Evolutionary conservation across 2,113 vertebrate genomes (phyloP), one percentile per base, ranked within the genome.

Genomic region (Miniopterus natalensis): DNA sequence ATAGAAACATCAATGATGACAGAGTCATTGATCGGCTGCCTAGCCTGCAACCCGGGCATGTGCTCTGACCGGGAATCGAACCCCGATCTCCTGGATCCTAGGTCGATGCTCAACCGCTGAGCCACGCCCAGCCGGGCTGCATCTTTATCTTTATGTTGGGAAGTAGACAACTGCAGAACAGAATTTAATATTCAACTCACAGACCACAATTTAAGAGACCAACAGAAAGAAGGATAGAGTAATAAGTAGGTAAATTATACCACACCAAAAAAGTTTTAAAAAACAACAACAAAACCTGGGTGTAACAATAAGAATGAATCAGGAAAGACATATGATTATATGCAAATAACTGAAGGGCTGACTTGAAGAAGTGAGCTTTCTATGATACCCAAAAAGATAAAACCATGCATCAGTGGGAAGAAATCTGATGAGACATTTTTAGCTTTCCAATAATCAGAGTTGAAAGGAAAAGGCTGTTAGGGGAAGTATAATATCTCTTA

Each of bases 311-410:
- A 77, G 53, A 20, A 78, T 21, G n/a, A 70, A 51, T 31, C 21
- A 78, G 20, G 14, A 68, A 40, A 94, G 61, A 61, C 27, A 71
- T 53, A 65, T 29, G 42, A 8, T 78, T 78, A 70, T 15, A 71
- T 12, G 45, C 29, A 42, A 87, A 61, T 74, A 75, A 81, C 15
- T 36, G 20, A 81, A 81, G 63, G 31, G 27, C 23, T 57, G 68
- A 83, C 27, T 88, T 75, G 47, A 93, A 88, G 42, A 85, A 59
- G 4, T 61, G 25, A 90, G 63, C 15, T 84, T 90, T 78, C 25
- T 70, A 15, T 47, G 12, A 61, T 63, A n/a, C 53, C 36, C 27
- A 20, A 51, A 61, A 78, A 84, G 80, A 53, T 71, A 78, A 84
- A 78, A 61, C 15, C 31, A 21, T 18, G 3, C 5, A 70, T 70